phyloP scores from a whole-genome alignment of 2,113 vertebrate genomes.

The Gasterosteus aculeatus region DNA sequence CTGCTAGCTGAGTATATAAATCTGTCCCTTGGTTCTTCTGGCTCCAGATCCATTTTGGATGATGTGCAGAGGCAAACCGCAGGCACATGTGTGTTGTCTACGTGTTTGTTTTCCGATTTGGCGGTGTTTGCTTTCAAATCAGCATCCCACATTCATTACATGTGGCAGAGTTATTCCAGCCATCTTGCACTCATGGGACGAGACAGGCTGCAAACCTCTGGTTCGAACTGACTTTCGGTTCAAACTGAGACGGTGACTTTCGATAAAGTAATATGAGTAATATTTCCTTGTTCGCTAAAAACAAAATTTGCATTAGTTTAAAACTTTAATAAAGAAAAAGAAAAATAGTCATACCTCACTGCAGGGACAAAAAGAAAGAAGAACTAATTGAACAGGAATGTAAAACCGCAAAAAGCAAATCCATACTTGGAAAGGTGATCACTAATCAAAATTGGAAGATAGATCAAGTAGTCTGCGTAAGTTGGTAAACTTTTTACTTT shows the following conservation, averaged over 20 bases:
- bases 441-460: not conserved
- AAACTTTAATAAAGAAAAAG: not conserved
- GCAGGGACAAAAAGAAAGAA: not conserved
- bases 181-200: not conserved
- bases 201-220: conserved; percentile 14
- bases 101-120: conserved; percentile 56
- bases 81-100: conserved; percentile 46
- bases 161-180: conserved; percentile 30
- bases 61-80: conserved; percentile 45
- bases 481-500: not conserved
- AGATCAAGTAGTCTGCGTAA: not conserved
- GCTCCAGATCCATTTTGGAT: conserved; percentile 46
- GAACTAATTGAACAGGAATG: not conserved
- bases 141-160: conserved; percentile 41
- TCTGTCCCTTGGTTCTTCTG: conserved; percentile 22
- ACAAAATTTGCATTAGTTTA: not conserved
- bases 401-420: not conserved
- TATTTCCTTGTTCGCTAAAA: not conserved
- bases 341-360: not conserved
- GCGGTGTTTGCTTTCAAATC: conserved; percentile 54
- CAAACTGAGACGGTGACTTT: too few species aligned
- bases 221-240: not conserved
- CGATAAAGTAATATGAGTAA: not conserved
- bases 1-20: conserved; percentile 36
- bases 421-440: not conserved